Evolutionary conservation across 2,797 vertebrate genomes (phyloP), one percentile per base, ranked within the genome.

Genomic region (Sparidentex hasta): DNA sequence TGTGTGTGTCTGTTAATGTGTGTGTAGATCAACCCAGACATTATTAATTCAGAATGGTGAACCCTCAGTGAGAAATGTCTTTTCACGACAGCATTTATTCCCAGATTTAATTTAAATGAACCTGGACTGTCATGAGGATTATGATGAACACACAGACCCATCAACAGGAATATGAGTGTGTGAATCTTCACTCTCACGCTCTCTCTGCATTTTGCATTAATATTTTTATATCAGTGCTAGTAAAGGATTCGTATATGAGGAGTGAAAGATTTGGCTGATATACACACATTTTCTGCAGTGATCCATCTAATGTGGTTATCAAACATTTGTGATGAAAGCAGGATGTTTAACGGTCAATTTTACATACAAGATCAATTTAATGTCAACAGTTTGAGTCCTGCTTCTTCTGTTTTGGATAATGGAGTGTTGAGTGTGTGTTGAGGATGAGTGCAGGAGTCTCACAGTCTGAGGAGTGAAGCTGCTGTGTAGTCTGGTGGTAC

Each of bases 81-180:
- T 75, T 65, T 78, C 13, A 38, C 51, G 23, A 51, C 74, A 56
- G 67, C 71, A 21, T 78, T 54, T 58, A 59, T 54, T 64, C 43
- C 2, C 50, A 2, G 0, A 69, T 76, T 71, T 71, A 48, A 67
- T 76, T 71, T 43, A 11, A 59, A 8, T 64, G 12, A 56, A 55
- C 27, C 50, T 25, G 7, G 12, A 58, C 50, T 65, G 48, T 58
- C n/a, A 0, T 38, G 20, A 48, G 7, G 47, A 66, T 38, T 43
- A 7, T 59, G 23, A 72, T 61, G 21, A 56, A 74, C 27, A 16
- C 20, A 17, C 44, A 67, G 20, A 43, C 59, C 4, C 13, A 54
- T 65, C 46, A 52, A 62, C n/a, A 1, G 62, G 43, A 79, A 29
- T 52, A 54, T 59, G 50, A 21, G 18, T 21, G 18, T 48, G 59